Evolutionary conservation across 2,888 invertebrate species (phyloP).

Genomic region (Galeopsomyia nigrocyanea): DNA sequence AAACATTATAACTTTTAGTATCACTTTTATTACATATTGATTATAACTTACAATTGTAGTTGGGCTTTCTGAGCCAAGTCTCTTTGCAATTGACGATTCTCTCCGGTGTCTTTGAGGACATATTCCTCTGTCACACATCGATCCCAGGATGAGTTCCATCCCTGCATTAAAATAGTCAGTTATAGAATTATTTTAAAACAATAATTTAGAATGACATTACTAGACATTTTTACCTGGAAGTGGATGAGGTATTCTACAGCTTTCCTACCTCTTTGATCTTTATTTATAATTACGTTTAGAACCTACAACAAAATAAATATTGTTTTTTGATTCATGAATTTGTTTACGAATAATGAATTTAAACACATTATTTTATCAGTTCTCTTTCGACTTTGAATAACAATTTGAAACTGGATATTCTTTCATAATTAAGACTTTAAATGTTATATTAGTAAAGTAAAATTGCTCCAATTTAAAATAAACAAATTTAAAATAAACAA

Average conservation of each 20-base stretch:
- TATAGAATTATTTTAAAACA: too few relatives aligned
- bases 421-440: constrained; percentile 29
- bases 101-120: constrained; percentile 91
- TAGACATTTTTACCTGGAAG: constrained; percentile 77
- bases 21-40: too few relatives aligned
- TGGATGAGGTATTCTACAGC: constrained; percentile 92
- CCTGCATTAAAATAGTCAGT: constrained; percentile 68
- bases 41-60: constrained; percentile 79
- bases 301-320: constrained; percentile 73
- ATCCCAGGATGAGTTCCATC: constrained; percentile 98
- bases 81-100: constrained; percentile 88
- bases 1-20: neutral
- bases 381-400: too few relatives aligned
- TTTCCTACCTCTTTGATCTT: constrained; percentile 85
- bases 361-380: too few relatives aligned
- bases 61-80: constrained; percentile 90
- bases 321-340: neutral
- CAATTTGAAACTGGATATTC: neutral
- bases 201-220: too few relatives aligned
- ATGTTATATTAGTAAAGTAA: constrained; percentile 23
- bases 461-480: neutral
- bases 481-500: neutral
- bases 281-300: constrained; percentile 84
- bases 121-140: constrained; percentile 90
- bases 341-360: too few relatives aligned